Conservation (phyloP, 2,888 invertebrate species). For the Dione juno region DNA sequence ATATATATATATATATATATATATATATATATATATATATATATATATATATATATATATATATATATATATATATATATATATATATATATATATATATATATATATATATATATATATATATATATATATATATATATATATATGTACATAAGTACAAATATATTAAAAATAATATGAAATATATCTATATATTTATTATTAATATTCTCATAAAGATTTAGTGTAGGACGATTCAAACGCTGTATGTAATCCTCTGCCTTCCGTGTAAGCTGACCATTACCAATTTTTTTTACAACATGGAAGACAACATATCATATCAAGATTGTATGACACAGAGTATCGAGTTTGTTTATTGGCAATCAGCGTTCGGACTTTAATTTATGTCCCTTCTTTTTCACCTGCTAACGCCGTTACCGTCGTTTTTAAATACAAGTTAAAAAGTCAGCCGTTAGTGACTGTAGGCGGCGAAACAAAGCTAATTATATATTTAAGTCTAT, state of each 20-base stretch:
- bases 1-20: too few species aligned
- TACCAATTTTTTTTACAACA: constrained; percentile 63
- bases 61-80: too few species aligned
- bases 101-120: neutral
- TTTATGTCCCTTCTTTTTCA: constrained; percentile 64
- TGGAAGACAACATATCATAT: constrained; percentile 62
- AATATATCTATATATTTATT: too few species aligned
- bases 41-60: too few species aligned
- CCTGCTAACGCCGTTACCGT: constrained; percentile 52
- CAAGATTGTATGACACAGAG: constrained; percentile 71
- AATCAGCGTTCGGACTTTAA: constrained; percentile 67
- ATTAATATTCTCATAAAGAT: neutral
- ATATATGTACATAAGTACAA: too few species aligned
- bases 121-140: neutral
- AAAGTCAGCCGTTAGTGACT: constrained; percentile 30
- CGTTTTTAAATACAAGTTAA: constrained; percentile 32
- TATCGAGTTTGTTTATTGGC: constrained; percentile 74
- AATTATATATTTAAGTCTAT: constrained; percentile 75
- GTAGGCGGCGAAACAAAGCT: constrained; percentile 69
- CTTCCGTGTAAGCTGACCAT: constrained; percentile 33
- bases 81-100: too few species aligned
- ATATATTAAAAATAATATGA: too few species aligned
- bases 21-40: too few species aligned
- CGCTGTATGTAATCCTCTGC: neutral
- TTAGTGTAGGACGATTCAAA: neutral